Base-by-base conservation (phyloP, 2,888 invertebrate genomes). In the Parnassius apollo region DNA sequence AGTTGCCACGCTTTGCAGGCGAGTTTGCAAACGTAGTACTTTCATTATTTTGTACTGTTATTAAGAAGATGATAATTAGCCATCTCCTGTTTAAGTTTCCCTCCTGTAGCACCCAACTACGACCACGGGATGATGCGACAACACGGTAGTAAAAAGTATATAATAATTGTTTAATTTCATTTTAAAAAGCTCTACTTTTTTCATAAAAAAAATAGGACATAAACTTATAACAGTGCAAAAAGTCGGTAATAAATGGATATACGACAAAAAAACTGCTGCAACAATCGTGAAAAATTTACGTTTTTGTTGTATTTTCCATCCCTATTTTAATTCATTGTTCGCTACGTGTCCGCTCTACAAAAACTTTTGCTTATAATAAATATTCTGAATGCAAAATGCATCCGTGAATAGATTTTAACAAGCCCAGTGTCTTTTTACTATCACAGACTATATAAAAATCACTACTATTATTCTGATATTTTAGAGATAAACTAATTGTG, bases 261-360 rank as follows among this genome's bases (percentile, higher is more conserved):
- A 46, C 46, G 51, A 22, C 7, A 54, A 22, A 57, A 53, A 62
- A 58, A 57, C 22, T 53, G 49, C 42, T 46, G 58, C 49, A 49
- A 46, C 62, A 57, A 62, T 62, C 49, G 62, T 57, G 48, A 62
- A 62, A 62, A 62, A 54, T 58, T 54, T 62, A 62, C 25, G 53
- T 62, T 62, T 53, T 46, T 42, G 48, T 51, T 8, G 25, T 48
- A 42, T 48, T 62, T 62, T 62, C 52, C 58, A 42, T 54, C 58
- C 53, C 42, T 54, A 54, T 54, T 62, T 54, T 58, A 62, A 62
- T 62, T 58, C 62, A 62, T 62, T 62, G 62, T 62, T 42, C 53
- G 53, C 62, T 13, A 57, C 61, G 61, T 57, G 62, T 62, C 53
- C 62, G 45, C 42, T 61, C 53, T 53, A 57, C 25, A 58, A 57